These are phyloP conservation scores for Tipula confusa DNA, from an alignment of 2,888 invertebrate species.

Conservation along the genomic window DNA sequence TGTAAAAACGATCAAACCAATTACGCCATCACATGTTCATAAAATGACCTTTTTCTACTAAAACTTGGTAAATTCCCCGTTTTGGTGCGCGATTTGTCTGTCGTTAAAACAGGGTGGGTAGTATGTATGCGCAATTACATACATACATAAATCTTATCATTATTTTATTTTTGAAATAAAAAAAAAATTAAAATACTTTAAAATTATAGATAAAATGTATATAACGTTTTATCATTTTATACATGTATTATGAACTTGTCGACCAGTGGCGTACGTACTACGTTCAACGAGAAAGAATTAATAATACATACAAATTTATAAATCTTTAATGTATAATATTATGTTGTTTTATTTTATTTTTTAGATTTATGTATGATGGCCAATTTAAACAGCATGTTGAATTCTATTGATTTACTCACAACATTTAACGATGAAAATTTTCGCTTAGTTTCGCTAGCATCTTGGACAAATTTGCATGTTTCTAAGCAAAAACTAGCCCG, in stretches of 20 bases:
- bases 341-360: too few species aligned
- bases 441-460: neutral
- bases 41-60: neutral
- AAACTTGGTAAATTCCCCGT: neutral
- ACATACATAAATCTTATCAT: neutral
- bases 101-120: neutral
- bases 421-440: neutral
- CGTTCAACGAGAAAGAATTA: too few species aligned
- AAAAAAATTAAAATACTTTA: too few species aligned
- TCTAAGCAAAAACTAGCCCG: constrained; percentile 59
- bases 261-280: neutral
- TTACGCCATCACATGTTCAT: neutral
- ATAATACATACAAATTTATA: neutral
- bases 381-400: too few species aligned
- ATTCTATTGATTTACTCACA: too few species aligned
- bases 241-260: too few species aligned
- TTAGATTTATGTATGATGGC: neutral
- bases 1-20: constrained; percentile 7
- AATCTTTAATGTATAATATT: neutral
- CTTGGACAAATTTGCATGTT: constrained; percentile 45
- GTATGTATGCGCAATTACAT: too few species aligned
- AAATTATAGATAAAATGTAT: too few species aligned
- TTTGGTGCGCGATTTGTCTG: neutral
- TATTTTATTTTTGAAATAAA: too few species aligned
- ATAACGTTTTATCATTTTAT: too few species aligned